Conservation (phyloP, 2,797 vertebrate genomes). For the Malacoraja senta region DNA sequence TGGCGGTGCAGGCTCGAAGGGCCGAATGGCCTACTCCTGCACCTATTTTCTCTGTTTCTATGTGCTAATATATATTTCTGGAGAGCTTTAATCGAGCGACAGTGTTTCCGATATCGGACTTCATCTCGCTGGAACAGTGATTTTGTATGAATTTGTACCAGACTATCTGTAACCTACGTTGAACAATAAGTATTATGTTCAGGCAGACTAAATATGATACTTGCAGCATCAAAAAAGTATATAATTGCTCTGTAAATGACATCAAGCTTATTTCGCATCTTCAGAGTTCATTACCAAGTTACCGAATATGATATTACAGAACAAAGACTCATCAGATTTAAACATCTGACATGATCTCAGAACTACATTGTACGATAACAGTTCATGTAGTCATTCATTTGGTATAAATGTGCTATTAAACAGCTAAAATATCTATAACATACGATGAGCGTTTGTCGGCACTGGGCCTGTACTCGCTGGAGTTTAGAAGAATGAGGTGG, state of each 20-base stretch:
- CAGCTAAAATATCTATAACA: background rate
- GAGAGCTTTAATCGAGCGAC: background rate
- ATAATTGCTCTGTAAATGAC: constrained; percentile 34
- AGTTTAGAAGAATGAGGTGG: no score
- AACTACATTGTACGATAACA: background rate
- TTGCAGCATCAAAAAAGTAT: background rate
- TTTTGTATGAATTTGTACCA: background rate
- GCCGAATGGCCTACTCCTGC: no score
- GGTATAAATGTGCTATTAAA: background rate
- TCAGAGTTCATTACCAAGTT: constrained; percentile 19
- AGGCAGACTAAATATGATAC: constrained; percentile 30
- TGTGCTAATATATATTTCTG: background rate
- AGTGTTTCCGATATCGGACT: background rate
- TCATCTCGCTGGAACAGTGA: background rate
- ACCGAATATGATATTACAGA: constrained; percentile 33
- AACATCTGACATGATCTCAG: background rate
- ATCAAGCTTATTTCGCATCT: constrained; percentile 11
- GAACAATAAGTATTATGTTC: constrained; percentile 29
- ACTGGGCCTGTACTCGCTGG: no score
- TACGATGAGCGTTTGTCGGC: no score
- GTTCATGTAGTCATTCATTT: background rate
- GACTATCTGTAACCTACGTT: constrained; percentile 1
- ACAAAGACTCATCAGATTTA: constrained; percentile 3
- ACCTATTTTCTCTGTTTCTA: no score
- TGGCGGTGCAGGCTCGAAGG: no score